A percentile compares a stretch with the other conserved stretches of the same genome.
Conservation (phyloP, 1,140 invertebrate species). For the Bombus cullumanus region DNA sequence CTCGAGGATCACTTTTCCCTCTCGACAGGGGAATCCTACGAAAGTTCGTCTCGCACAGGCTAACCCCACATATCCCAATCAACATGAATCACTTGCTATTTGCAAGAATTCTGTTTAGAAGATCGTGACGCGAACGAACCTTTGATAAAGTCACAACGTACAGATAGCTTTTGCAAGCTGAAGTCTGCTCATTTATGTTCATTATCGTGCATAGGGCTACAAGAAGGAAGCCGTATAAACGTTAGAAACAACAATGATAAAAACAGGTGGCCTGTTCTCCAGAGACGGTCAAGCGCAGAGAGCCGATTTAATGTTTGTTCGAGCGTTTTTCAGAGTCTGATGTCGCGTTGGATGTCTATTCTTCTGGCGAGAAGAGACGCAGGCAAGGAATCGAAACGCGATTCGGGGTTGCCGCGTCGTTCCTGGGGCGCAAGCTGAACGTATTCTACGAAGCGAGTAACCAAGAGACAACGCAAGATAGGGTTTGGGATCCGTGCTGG, state of each 20-base stretch:
- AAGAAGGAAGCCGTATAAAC: too few species aligned
- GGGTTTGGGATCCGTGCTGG: conserved; percentile 74
- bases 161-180: background rate
- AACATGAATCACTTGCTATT: background rate
- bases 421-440: background rate
- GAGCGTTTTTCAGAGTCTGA: background rate
- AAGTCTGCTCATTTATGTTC: background rate
- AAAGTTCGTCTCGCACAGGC: background rate
- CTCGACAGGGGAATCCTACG: too few species aligned
- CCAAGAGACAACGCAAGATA: conserved; percentile 19
- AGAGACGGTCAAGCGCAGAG: too few species aligned
- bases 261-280: background rate
- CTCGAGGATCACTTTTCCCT: background rate
- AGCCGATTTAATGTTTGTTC: background rate
- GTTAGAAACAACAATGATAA: background rate
- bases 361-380: background rate
- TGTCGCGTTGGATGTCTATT: background rate
- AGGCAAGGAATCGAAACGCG: background rate
- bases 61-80: background rate
- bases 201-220: background rate
- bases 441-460: conserved; percentile 1
- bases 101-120: background rate
- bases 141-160: too few species aligned
- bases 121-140: background rate
- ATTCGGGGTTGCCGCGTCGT: conserved; percentile 4